A percentile compares a stretch with the other conserved stretches of the same genome.
phyloP scores from a whole-genome alignment of 2,113 vertebrate genomes.

The Caloenas nicobarica region DNA sequence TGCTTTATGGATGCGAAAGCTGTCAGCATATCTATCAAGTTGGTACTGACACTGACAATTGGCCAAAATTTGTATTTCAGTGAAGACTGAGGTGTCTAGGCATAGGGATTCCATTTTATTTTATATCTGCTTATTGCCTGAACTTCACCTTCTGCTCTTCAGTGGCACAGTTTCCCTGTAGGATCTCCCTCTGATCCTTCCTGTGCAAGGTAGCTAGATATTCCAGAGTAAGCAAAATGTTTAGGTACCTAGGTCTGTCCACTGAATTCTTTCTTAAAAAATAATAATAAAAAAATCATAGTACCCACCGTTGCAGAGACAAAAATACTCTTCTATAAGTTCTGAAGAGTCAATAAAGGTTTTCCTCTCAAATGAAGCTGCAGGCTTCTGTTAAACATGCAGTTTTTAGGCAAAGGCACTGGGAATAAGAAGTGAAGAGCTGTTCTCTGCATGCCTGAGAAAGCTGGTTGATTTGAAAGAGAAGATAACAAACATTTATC shows the following conservation, averaged over 20 bases:
- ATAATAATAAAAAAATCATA: background rate
- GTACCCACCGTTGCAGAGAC: background rate
- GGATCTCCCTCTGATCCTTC: background rate
- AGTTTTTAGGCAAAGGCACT: background rate
- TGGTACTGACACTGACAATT: too few species aligned
- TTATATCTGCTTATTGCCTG: background rate
- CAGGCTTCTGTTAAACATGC: background rate
- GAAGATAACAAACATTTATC: constrained; percentile 47
- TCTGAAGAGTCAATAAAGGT: background rate
- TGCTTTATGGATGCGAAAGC: background rate
- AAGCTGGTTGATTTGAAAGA: background rate
- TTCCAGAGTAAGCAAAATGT: background rate
- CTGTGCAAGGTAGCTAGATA: background rate
- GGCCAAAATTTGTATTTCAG: background rate
- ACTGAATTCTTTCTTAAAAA: background rate
- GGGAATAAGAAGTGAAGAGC: background rate
- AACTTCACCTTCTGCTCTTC: background rate
- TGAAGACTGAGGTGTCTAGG: background rate
- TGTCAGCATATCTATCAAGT: background rate
- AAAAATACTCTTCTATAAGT: background rate
- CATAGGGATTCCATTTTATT: background rate
- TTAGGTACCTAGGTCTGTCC: background rate
- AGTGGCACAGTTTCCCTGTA: background rate
- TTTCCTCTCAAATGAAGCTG: background rate
- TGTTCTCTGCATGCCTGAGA: background rate